Base-by-base conservation (phyloP, 2,888 invertebrate species). In the Eupithecia subumbrata region DNA sequence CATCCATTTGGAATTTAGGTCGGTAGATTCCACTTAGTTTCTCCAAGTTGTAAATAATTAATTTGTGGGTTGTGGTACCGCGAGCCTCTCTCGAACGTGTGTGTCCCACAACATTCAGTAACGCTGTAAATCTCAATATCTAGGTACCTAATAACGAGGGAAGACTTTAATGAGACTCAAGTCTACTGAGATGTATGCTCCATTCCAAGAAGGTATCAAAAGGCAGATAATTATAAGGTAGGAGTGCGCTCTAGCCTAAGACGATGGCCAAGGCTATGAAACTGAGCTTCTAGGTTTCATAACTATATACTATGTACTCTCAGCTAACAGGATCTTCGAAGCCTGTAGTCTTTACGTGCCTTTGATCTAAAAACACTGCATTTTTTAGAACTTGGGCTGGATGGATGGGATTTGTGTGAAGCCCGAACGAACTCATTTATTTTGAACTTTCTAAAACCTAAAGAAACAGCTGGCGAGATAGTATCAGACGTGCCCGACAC, bases 401-500 rank as follows among this genome's bases (percentile, higher is more conserved):
- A 18, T 18, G 5, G 18, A 48, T n/a, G n/a, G 1, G n/a, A 52
- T n/a, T 52, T 52, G 18, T 9, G 48, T 18, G 18, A 52, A 52
- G n/a, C n/a, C n/a, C n/a, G 18, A 18, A 52, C n/a, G 2, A 52
- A n/a, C 18, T 18, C 48, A 52, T n/a, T 52, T n/a, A 52, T 52
- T 52, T 52, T 0, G 45, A 52, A 52, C 48, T 60, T 60, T 60
- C 60, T 60, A 60, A 22, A 22, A 5, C 16, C 5, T 48, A 48
- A 12, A 25, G 60, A 22, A 60, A 45, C 45, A 45, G 16, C 14
- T 60, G 25, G 56, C 25, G 60, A 60, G 60, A 60, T 60, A 14
- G 45, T 45, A 45, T 48, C 48, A 18, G 48, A 48, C 43, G 69
- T 66, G 74, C 70, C 37, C 56, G 16, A 68, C n/a, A 69, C 43